Evolutionary conservation across 2,888 invertebrate species (phyloP).

Genomic region (Scaeva pyrastri): DNA sequence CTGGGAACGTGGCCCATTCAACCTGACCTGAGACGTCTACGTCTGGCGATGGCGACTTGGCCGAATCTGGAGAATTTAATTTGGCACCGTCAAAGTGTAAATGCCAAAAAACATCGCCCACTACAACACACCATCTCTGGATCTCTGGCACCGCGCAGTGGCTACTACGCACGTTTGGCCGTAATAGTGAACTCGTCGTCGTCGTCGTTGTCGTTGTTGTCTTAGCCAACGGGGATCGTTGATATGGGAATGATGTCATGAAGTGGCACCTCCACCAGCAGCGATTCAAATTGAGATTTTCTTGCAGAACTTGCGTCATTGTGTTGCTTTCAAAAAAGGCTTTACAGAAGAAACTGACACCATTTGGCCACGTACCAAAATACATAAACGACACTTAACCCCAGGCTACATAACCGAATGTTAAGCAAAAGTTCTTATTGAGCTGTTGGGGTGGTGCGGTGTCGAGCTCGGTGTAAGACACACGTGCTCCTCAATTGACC

Average conservation of each 20-base stretch:
- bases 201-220: neutral
- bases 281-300: conserved; percentile 38
- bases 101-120: conserved; percentile 28
- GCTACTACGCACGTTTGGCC: conserved; percentile 50
- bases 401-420: neutral
- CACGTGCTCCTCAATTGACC: conserved; percentile 61
- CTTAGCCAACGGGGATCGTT: conserved; percentile 41
- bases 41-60: conserved; percentile 33
- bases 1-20: conserved; percentile 4
- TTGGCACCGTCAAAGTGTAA: conserved; percentile 40
- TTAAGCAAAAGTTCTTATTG: conserved; percentile 57
- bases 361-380: conserved; percentile 48
- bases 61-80: conserved; percentile 70
- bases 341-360: conserved; percentile 6
- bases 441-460: neutral
- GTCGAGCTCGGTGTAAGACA: neutral
- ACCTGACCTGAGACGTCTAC: conserved; percentile 1
- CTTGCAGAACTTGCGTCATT: conserved; percentile 22
- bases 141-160: neutral
- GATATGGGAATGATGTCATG: conserved; percentile 42
- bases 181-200: conserved; percentile 37
- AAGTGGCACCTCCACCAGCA: neutral
- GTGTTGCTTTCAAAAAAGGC: conserved; percentile 19
- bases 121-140: neutral
- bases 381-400: conserved; percentile 34